phyloP scores from a whole-genome alignment of 2,113 vertebrate genomes.

The Dinomys branickii region DNA sequence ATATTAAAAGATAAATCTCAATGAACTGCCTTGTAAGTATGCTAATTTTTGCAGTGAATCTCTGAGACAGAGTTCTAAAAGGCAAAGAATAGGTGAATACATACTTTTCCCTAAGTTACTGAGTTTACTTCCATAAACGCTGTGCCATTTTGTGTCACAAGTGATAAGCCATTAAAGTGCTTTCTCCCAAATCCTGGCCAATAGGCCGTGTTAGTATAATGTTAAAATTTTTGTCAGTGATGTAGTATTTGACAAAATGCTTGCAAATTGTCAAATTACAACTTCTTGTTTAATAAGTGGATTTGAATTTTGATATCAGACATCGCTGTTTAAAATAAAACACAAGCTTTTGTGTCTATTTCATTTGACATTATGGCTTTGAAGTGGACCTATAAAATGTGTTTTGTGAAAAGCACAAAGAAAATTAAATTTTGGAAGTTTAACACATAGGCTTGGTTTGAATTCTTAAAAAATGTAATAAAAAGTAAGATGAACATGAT shows the following conservation, averaged over 20 bases:
- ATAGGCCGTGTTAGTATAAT: background rate
- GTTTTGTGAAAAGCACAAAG: background rate
- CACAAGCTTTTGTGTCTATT: background rate
- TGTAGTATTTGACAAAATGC: too few relatives aligned
- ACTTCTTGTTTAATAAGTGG: slow-evolving; percentile 2
- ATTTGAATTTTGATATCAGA: background rate
- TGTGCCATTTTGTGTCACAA: background rate
- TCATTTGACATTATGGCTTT: background rate
- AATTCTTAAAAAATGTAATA: background rate
- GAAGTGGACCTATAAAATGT: background rate
- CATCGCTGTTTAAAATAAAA: background rate
- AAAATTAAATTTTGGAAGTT: background rate
- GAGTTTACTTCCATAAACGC: background rate
- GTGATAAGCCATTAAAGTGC: background rate
- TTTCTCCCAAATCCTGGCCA: background rate
- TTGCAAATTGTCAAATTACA: too few relatives aligned
- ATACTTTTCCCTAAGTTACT: slow-evolving; percentile 19
- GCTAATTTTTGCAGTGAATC: background rate
- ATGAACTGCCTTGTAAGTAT: background rate
- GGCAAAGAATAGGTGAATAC: background rate
- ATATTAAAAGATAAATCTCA: slow-evolving; percentile 29
- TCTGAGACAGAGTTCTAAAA: background rate
- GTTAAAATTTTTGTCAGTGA: background rate
- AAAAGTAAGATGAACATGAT: background rate
- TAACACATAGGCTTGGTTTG: background rate